Percentiles rank a stretch among this genome's conserved stretches.
These are phyloP conservation scores for Carpatolechia fugitivella DNA, from an alignment of 2,888 invertebrate species.

Conservation along the genomic window DNA sequence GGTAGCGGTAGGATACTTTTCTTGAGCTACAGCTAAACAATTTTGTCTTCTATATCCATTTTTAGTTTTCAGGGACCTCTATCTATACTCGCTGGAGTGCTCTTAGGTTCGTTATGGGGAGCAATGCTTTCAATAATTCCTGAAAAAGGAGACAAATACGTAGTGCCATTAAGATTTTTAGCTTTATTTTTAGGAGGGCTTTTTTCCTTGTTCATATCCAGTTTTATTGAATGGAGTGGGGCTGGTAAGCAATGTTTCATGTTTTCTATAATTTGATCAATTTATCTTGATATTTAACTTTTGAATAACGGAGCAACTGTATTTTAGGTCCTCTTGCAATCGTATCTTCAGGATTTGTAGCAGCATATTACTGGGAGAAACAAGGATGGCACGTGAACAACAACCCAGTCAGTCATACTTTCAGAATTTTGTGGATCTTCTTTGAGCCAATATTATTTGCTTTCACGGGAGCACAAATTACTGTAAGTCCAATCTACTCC, in stretches of 20 bases:
- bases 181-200: slow-evolving; percentile 86
- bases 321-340: slow-evolving; percentile 83
- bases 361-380: slow-evolving; percentile 84
- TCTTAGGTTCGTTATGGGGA: slow-evolving; percentile 86
- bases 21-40: no score
- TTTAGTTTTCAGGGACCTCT: slow-evolving; percentile 76
- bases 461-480: slow-evolving; percentile 91
- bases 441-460: slow-evolving; percentile 94
- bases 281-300: not conserved
- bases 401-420: slow-evolving; percentile 86
- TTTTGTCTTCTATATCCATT: no score
- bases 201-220: slow-evolving; percentile 88
- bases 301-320: not conserved
- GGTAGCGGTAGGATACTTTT: no score
- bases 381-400: slow-evolving; percentile 87
- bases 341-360: slow-evolving; percentile 85
- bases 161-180: slow-evolving; percentile 83
- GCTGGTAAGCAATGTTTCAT: slow-evolving; percentile 54
- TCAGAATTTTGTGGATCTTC: slow-evolving; percentile 91
- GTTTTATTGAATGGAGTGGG: slow-evolving; percentile 81
- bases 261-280: not conserved
- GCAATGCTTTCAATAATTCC: slow-evolving; percentile 85
- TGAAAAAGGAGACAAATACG: slow-evolving; percentile 83
- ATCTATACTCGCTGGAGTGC: slow-evolving; percentile 84
- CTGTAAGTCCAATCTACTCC: slow-evolving; percentile 64